These are phyloP conservation scores for Agrotis ipsilon DNA, from an alignment of 2,888 invertebrate genomes.

Conservation along the genomic window DNA sequence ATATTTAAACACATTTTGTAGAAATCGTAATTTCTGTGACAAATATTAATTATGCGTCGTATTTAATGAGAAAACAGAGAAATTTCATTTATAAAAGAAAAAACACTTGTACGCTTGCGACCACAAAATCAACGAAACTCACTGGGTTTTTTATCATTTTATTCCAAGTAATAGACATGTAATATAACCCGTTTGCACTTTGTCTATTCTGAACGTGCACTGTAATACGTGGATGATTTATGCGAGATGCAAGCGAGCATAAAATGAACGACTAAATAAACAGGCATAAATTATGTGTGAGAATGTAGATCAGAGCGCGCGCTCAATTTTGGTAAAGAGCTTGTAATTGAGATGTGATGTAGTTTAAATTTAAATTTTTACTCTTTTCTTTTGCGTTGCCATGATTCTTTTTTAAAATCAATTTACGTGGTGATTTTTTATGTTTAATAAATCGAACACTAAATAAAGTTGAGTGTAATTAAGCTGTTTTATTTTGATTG, in stretches of 20 bases:
- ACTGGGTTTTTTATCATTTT: neutral
- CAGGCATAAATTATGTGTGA: constrained; percentile 43
- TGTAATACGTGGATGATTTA: constrained; percentile 57
- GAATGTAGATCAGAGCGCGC: constrained; percentile 30
- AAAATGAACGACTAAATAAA: constrained; percentile 42
- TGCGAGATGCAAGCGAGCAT: constrained; percentile 53
- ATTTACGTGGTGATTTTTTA: constrained; percentile 6
- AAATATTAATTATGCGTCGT: no score
- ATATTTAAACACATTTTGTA: no score
- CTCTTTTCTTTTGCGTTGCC: neutral
- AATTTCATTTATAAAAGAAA: no score
- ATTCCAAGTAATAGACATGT: constrained; percentile 47
- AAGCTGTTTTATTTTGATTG: constrained; percentile 1
- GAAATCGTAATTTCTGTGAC: no score
- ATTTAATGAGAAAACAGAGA: no score
- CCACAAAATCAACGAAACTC: no score
- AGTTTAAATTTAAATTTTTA: neutral
- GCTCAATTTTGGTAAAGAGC: constrained; percentile 18
- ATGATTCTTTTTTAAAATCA: neutral
- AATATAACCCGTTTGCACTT: constrained; percentile 49
- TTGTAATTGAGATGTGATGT: constrained; percentile 29
- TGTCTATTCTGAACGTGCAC: constrained; percentile 52
- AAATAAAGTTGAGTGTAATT: neutral
- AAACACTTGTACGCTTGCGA: no score
- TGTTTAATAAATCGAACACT: neutral